Evolutionary conservation across 2,888 invertebrate species (phyloP).

Genomic region (Eulithis prunata): DNA sequence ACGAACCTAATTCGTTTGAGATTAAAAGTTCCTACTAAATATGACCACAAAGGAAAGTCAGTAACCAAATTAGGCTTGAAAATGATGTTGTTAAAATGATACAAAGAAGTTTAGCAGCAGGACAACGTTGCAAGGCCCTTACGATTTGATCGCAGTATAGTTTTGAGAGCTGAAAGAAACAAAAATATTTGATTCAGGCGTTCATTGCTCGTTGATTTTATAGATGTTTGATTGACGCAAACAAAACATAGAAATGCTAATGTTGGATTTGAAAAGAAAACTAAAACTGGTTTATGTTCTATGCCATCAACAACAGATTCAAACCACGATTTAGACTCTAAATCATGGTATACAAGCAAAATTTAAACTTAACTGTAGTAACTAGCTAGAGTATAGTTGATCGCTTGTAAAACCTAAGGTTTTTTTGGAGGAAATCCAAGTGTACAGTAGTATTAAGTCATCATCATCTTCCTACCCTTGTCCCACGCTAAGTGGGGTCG

Average conservation of each 20-base stretch:
- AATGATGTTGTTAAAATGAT: constrained; percentile 46
- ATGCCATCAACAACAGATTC: too few relatives aligned
- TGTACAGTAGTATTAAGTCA: too few relatives aligned
- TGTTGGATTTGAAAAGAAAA: neutral
- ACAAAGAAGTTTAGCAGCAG: constrained; percentile 52
- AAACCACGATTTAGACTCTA: too few relatives aligned
- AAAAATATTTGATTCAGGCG: constrained; percentile 40
- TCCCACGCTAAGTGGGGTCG: too few relatives aligned
- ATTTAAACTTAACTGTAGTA: too few relatives aligned
- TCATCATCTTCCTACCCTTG: too few relatives aligned
- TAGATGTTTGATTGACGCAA: constrained; percentile 7
- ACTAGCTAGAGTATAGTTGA: too few relatives aligned
- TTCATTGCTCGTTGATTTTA: constrained; percentile 41
- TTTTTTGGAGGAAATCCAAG: too few relatives aligned
- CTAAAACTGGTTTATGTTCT: neutral
- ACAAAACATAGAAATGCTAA: constrained; percentile 8
- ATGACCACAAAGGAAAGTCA: neutral
- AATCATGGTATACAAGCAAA: too few relatives aligned
- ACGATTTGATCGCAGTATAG: constrained; percentile 80
- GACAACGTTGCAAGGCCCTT: constrained; percentile 67
- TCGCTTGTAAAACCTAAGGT: too few relatives aligned
- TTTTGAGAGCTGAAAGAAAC: constrained; percentile 80
- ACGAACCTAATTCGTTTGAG: neutral
- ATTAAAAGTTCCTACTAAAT: neutral
- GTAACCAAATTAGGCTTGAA: constrained; percentile 32